Evolutionary conservation across 1,140 invertebrate genomes (phyloP).

Genomic region (Bombus waltoni): DNA sequence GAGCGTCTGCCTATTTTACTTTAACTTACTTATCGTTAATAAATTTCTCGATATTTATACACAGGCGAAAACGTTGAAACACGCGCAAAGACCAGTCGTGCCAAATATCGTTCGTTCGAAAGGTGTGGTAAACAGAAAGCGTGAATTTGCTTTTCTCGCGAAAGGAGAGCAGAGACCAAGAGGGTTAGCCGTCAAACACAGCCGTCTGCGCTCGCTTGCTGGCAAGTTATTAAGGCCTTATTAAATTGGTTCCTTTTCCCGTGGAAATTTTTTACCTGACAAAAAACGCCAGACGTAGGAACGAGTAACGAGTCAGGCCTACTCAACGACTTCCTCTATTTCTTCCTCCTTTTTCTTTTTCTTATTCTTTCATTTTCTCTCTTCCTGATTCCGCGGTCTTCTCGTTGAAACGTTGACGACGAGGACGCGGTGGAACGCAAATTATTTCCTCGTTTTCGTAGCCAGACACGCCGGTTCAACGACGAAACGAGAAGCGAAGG

Average conservation of each 20-base stretch:
- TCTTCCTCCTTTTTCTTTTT: no score
- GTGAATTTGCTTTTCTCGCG: constrained; percentile 62
- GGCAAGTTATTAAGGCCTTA: constrained; percentile 76
- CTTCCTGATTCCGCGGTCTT: neutral
- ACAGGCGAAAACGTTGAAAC: neutral
- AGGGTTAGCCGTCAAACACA: constrained; percentile 70
- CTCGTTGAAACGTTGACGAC: constrained; percentile 26
- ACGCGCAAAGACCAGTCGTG: no score
- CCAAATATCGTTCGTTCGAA: constrained; percentile 30
- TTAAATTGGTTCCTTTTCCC: constrained; percentile 73
- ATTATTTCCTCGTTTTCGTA: constrained; percentile 66
- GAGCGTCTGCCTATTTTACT: no score
- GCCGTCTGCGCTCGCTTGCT: constrained; percentile 64
- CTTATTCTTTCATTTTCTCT: no score
- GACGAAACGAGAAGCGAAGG: constrained; percentile 41
- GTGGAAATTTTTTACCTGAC: constrained; percentile 63
- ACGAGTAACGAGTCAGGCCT: constrained; percentile 66
- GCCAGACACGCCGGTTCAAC: constrained; percentile 49
- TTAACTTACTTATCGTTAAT: no score
- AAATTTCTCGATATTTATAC: no score
- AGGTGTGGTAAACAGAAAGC: constrained; percentile 50
- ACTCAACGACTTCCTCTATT: constrained; percentile 13
- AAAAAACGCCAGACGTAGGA: constrained; percentile 61
- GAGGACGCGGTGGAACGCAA: constrained; percentile 42
- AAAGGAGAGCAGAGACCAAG: constrained; percentile 12